These are phyloP conservation scores for Metaphire vulgaris DNA, from an alignment of 1,140 invertebrate genomes.

Conservation along the genomic window DNA sequence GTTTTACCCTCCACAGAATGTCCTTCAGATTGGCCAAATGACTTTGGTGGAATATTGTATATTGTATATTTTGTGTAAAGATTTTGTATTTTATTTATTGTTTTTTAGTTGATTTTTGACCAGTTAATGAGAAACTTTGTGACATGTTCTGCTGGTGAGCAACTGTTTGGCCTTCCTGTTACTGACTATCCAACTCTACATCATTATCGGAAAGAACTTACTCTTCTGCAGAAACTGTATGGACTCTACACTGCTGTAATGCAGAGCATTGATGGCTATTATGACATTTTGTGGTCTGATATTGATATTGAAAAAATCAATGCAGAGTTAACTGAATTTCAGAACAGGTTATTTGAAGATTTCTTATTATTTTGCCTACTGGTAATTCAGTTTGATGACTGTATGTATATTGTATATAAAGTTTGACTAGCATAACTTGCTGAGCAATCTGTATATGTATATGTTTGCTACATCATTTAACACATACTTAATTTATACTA, in stretches of 20 bases:
- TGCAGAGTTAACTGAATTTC: slow-evolving; percentile 91
- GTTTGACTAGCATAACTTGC: too few species aligned
- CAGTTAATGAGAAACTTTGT: slow-evolving; percentile 85
- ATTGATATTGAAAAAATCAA: slow-evolving; percentile 96
- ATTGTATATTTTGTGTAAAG: too few species aligned
- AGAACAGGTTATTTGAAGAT: slow-evolving; percentile 62
- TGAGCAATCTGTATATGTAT: too few species aligned
- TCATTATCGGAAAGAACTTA: slow-evolving; percentile 87
- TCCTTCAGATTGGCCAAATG: too few species aligned
- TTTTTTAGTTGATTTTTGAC: slow-evolving; percentile 82
- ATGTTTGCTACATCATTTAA: too few species aligned
- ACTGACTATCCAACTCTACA: slow-evolving; percentile 85
- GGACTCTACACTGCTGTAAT: slow-evolving; percentile 94
- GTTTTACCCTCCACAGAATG: too few species aligned
- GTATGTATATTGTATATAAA: too few species aligned
- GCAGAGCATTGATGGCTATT: slow-evolving; percentile 88
- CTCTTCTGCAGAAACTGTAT: slow-evolving; percentile 88
- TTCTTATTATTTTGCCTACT: too few species aligned
- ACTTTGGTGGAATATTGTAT: too few species aligned
- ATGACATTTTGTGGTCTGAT: slow-evolving; percentile 91
- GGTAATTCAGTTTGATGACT: too few species aligned
- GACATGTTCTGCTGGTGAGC: slow-evolving; percentile 86
- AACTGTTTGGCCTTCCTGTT: slow-evolving; percentile 80
- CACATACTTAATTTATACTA: too few species aligned
- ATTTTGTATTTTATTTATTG: too few species aligned